Percentiles rank a stretch among this genome's conserved stretches.
Conservation (phyloP, 2,797 vertebrate species). For the Strix occidentalis region DNA sequence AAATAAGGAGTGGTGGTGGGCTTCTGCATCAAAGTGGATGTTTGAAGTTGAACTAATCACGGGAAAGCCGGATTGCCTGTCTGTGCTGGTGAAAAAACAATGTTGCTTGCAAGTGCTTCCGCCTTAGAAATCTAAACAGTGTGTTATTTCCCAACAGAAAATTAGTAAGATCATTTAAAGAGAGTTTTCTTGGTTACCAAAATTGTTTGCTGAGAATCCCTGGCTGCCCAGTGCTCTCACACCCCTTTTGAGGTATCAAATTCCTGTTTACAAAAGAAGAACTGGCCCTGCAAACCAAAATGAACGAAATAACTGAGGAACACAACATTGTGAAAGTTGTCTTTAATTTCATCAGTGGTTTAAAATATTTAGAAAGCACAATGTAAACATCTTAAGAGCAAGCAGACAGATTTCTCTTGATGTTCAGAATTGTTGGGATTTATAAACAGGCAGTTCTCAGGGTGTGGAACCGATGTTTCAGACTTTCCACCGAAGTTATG, state of each 20-base stretch:
- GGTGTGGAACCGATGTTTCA: neutral
- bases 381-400: neutral
- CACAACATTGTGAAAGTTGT: neutral
- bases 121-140: neutral
- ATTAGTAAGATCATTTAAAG: neutral
- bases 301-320: neutral
- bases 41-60: neutral
- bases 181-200: neutral
- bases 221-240: neutral
- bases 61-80: neutral
- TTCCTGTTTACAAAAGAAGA: neutral
- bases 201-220: neutral
- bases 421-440: neutral
- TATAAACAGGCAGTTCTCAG: neutral
- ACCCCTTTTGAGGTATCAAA: neutral
- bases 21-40: neutral
- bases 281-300: neutral
- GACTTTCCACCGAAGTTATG: neutral
- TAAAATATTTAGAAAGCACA: conserved; percentile 35
- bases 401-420: neutral
- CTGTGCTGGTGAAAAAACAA: neutral
- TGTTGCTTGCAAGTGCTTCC: neutral
- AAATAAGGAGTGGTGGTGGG: neutral
- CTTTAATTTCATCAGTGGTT: conserved; percentile 3
- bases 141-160: neutral